These are phyloP conservation scores for Sebastes fasciatus DNA, from an alignment of 2,113 vertebrate species.

Conservation along the genomic window DNA sequence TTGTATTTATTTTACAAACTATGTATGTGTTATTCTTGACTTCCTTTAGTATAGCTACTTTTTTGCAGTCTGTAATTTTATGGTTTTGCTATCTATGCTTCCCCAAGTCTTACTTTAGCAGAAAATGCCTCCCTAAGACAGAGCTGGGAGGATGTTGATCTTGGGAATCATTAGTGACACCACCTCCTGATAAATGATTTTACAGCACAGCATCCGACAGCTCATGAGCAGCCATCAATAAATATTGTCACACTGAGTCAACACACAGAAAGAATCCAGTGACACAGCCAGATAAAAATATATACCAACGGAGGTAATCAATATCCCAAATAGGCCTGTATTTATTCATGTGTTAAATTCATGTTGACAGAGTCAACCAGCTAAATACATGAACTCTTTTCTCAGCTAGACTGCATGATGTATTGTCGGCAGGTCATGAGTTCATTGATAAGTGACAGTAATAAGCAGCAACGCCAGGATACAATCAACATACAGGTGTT, in stretches of 20 bases:
- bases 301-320: slow-evolving; percentile 44
- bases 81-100: not conserved
- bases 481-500: not conserved
- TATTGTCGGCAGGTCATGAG: not conserved
- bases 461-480: too few relatives aligned
- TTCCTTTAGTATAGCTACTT: too few relatives aligned
- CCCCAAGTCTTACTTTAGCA: not conserved
- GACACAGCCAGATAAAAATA: slow-evolving; percentile 37
- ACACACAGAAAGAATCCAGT: slow-evolving; percentile 11
- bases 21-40: not conserved
- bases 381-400: slow-evolving; percentile 1
- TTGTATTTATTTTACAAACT: not conserved
- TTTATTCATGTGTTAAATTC: slow-evolving; percentile 39
- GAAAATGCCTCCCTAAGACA: not conserved
- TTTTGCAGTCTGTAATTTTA: not conserved
- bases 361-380: slow-evolving; percentile 16
- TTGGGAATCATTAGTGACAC: slow-evolving; percentile 28
- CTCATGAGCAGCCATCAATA: slow-evolving; percentile 25
- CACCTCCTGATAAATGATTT: slow-evolving; percentile 51
- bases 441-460: not conserved
- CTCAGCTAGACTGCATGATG: not conserved
- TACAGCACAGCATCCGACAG: slow-evolving; percentile 21
- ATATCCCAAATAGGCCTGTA: slow-evolving; percentile 11
- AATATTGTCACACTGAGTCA: slow-evolving; percentile 30
- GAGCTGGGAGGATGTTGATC: slow-evolving; percentile 20